A percentile compares a stretch with the other conserved stretches of the same genome.
Evolutionary conservation across 2,797 vertebrate species (phyloP).

Genomic region (Forpus xanthops): DNA sequence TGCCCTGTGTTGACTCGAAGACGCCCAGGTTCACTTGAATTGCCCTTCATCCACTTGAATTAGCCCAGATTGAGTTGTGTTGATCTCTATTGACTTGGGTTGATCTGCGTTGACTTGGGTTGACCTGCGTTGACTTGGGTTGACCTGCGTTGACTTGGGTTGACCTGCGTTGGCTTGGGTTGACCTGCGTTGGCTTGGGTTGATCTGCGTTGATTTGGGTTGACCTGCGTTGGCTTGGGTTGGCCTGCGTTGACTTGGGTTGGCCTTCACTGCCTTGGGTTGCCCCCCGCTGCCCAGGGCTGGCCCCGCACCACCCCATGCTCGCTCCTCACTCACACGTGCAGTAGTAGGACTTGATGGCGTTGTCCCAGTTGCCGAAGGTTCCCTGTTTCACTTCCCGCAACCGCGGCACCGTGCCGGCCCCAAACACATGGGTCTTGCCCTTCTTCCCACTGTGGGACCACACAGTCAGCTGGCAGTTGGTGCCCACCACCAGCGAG

Average conservation of each 20-base stretch:
- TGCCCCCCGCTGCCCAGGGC: rapidly evolving
- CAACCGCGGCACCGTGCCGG: constrained; percentile 67
- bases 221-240: background rate
- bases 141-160: no score
- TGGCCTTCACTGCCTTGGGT: background rate
- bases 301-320: rapidly evolving
- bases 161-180: no score
- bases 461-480: constrained; percentile 77
- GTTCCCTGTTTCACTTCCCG: constrained; percentile 71
- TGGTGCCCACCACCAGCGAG: constrained; percentile 76
- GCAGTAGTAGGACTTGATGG: constrained; percentile 77
- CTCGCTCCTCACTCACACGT: constrained; percentile 32
- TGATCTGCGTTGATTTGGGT: no score
- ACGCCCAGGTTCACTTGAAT: rapidly evolving
- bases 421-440: background rate
- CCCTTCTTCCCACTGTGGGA: constrained; percentile 61
- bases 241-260: background rate
- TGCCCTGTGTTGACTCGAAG: rapidly evolving
- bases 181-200: no score
- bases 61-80: rapidly evolving
- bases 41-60: rapidly evolving
- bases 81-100: no score
- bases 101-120: no score
- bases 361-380: constrained; percentile 72
- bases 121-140: no score